phyloP scores from a whole-genome alignment of 2,113 vertebrate genomes.

The Actinemys pallida region DNA sequence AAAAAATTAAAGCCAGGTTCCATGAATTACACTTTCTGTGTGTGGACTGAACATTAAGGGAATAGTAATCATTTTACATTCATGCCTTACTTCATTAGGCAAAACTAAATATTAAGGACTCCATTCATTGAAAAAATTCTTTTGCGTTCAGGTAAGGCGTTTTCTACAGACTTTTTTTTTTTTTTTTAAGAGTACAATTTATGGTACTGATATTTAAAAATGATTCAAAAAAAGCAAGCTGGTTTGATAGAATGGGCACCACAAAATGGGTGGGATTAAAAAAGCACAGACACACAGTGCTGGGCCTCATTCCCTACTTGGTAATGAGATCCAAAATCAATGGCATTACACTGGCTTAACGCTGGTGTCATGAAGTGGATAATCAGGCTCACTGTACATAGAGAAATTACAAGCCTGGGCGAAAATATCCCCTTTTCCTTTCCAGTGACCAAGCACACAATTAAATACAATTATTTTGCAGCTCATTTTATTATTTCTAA shows the following conservation, averaged over 20 bases:
- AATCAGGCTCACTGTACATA: background rate
- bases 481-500: constrained; percentile 15
- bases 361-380: constrained; percentile 3
- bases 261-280: constrained; percentile 19
- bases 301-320: background rate
- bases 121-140: constrained; percentile 70
- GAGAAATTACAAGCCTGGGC: constrained; percentile 37
- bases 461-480: background rate
- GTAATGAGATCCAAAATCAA: constrained; percentile 15
- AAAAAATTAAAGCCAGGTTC: constrained; percentile 77
- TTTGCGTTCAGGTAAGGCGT: constrained; percentile 69
- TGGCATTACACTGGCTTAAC: background rate
- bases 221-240: constrained; percentile 37
- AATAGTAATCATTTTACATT: constrained; percentile 75
- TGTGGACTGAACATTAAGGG: constrained; percentile 74
- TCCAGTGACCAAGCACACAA: constrained; percentile 19
- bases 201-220: constrained; percentile 50
- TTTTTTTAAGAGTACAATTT: constrained; percentile 55
- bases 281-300: constrained; percentile 6
- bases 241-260: constrained; percentile 7
- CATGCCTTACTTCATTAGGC: constrained; percentile 74
- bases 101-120: constrained; percentile 75
- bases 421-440: constrained; percentile 11
- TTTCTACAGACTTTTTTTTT: constrained; percentile 52
- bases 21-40: constrained; percentile 79